Evolutionary conservation across 2,113 vertebrate species (phyloP).

Genomic region (Cephalopterus ornatus): DNA sequence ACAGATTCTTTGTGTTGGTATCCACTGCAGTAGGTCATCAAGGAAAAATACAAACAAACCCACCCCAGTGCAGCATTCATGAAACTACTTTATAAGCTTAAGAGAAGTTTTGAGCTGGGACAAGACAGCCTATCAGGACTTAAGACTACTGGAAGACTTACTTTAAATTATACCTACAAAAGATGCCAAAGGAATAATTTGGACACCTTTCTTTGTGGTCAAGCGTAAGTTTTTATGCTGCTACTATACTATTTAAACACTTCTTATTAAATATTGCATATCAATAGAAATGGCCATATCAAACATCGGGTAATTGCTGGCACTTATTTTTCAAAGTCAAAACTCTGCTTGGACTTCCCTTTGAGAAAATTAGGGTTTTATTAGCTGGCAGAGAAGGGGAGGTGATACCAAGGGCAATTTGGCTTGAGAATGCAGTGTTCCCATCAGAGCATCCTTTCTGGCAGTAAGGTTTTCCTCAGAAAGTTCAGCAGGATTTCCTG

Average conservation of each 20-base stretch:
- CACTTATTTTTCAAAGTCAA: slow-evolving; percentile 16
- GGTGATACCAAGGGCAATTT: slow-evolving; percentile 13
- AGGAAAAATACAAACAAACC: background rate
- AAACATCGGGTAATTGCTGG: background rate
- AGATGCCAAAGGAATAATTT: background rate
- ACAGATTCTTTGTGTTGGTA: background rate
- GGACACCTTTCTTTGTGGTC: background rate
- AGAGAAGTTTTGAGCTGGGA: background rate
- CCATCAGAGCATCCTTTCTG: background rate
- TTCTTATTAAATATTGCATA: background rate
- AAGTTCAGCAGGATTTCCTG: background rate
- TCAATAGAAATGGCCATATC: background rate
- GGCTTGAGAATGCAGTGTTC: background rate
- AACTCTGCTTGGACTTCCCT: background rate
- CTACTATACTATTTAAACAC: background rate
- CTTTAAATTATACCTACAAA: background rate
- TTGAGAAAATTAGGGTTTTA: background rate
- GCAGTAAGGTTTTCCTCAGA: background rate
- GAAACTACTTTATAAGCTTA: background rate
- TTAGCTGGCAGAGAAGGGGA: slow-evolving; percentile 3
- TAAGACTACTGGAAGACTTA: background rate
- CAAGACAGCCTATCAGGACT: background rate
- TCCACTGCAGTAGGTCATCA: background rate
- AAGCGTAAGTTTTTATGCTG: background rate
- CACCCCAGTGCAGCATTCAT: background rate